These are phyloP conservation scores for Zelleria hepariella DNA, from an alignment of 2,888 invertebrate genomes.

Conservation along the genomic window DNA sequence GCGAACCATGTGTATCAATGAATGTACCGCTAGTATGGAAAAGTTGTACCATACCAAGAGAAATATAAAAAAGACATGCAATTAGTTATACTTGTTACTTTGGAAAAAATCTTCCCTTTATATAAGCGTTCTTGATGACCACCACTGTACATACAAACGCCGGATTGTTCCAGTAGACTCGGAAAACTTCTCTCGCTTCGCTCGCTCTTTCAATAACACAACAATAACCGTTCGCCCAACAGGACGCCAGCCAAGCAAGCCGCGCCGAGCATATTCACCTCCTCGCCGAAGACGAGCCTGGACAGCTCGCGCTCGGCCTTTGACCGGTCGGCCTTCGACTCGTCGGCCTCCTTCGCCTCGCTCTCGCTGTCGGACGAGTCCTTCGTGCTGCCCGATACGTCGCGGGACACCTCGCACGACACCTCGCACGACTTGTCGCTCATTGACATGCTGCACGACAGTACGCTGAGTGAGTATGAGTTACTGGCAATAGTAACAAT, in stretches of 20 bases:
- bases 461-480: conserved; percentile 26
- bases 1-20: no score
- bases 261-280: conserved; percentile 58
- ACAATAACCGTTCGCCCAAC: conserved; percentile 5
- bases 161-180: no score
- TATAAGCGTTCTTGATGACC: no score
- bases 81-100: no score
- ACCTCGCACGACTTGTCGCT: conserved; percentile 22
- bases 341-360: conserved; percentile 49
- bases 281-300: conserved; percentile 50
- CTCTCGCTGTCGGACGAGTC: conserved; percentile 60
- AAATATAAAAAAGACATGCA: no score
- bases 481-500: no score
- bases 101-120: no score
- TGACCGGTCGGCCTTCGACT: conserved; percentile 41
- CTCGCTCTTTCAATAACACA: neutral
- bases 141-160: no score
- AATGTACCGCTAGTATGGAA: no score
- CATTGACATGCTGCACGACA: conserved; percentile 32
- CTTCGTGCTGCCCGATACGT: conserved; percentile 37
- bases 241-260: conserved; percentile 54
- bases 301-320: conserved; percentile 22
- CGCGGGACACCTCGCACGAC: conserved; percentile 44
- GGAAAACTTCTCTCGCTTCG: no score
- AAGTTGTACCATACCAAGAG: no score